Conservation (phyloP, 2,113 vertebrate species). For the Rhodinocichla rosea region DNA sequence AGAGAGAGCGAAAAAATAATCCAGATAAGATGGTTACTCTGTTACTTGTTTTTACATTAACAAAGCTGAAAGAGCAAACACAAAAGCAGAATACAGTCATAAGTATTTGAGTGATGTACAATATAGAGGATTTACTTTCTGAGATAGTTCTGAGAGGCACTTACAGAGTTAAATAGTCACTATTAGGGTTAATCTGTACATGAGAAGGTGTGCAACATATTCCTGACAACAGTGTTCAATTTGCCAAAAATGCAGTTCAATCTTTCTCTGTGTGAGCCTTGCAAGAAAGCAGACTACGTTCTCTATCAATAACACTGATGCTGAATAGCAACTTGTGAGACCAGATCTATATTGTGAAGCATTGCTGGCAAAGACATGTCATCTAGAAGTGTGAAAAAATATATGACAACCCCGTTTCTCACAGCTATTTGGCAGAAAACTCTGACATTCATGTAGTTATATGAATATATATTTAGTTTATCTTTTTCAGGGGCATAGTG, state of each 20-base stretch:
- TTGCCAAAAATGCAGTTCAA: neutral
- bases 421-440: neutral
- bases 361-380: neutral
- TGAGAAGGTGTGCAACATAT: neutral
- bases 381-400: neutral
- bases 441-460: neutral
- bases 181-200: neutral
- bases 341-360: neutral
- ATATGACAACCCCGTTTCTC: neutral
- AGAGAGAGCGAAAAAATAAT: neutral
- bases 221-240: neutral
- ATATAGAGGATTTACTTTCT: neutral
- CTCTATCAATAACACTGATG: neutral
- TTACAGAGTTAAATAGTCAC: neutral
- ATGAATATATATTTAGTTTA: neutral
- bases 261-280: neutral
- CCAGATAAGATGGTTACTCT: neutral
- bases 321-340: neutral
- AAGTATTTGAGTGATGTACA: neutral
- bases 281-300: neutral
- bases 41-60: neutral
- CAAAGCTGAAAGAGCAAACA: neutral
- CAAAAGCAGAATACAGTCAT: neutral
- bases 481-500: neutral
- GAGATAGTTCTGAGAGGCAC: neutral